phyloP scores from a whole-genome alignment of 2,797 vertebrate species.

The Antennarius maculatus region DNA sequence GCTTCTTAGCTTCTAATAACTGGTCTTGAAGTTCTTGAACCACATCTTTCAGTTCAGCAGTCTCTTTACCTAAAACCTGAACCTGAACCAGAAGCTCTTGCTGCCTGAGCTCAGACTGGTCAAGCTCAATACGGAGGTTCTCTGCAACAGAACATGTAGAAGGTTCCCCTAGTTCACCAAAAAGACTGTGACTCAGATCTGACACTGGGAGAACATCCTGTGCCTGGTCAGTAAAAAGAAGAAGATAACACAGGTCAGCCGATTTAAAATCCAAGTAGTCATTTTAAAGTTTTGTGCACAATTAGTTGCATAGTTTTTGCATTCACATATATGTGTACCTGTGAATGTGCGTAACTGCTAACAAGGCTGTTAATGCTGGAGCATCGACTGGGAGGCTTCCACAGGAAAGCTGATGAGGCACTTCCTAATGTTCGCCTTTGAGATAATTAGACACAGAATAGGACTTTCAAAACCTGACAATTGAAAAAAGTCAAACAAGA shows the following conservation, averaged over 20 bases:
- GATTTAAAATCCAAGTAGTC: background rate
- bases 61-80: slow-evolving; percentile 64
- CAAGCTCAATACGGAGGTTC: slow-evolving; percentile 89
- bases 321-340: slow-evolving; percentile 78
- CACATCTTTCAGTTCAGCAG: slow-evolving; percentile 72
- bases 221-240: slow-evolving; percentile 69
- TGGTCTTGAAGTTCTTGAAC: slow-evolving; percentile 83
- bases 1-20: slow-evolving; percentile 68
- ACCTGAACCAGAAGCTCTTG: slow-evolving; percentile 82
- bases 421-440: slow-evolving; percentile 86
- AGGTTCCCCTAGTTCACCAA: slow-evolving; percentile 80
- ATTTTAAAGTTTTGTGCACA: background rate
- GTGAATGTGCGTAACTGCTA: slow-evolving; percentile 88
- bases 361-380: slow-evolving; percentile 95
- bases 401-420: slow-evolving; percentile 82
- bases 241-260: slow-evolving; percentile 9
- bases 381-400: slow-evolving; percentile 93
- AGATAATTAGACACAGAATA: slow-evolving; percentile 17
- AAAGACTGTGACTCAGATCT: slow-evolving; percentile 83
- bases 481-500: background rate
- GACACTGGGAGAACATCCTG: slow-evolving; percentile 84
- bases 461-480: background rate
- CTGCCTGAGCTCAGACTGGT: slow-evolving; percentile 89
- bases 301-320: background rate
- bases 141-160: slow-evolving; percentile 83